Evolutionary conservation across 1,140 invertebrate genomes (phyloP).

Genomic region (Drosophila takahashii): DNA sequence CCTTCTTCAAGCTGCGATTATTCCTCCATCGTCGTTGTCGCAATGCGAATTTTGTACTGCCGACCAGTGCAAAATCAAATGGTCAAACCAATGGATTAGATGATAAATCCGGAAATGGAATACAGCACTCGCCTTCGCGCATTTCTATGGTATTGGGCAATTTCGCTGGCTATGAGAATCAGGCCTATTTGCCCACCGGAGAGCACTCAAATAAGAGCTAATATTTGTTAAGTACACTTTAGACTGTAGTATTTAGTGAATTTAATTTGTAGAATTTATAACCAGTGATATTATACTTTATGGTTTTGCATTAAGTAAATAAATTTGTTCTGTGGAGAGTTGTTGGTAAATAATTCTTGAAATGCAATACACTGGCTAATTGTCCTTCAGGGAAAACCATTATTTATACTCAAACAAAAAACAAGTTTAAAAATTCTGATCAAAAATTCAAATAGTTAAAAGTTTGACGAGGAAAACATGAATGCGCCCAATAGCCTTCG

Average conservation of each 20-base stretch:
- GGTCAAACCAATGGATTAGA: constrained; percentile 21
- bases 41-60: constrained; percentile 54
- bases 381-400: constrained; percentile 29
- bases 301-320: constrained; percentile 49
- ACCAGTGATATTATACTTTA: constrained; percentile 76
- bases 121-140: constrained; percentile 74
- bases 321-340: constrained; percentile 29
- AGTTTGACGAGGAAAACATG: constrained; percentile 15
- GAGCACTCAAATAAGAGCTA: constrained; percentile 46
- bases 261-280: constrained; percentile 43
- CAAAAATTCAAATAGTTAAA: constrained; percentile 57
- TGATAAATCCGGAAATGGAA: constrained; percentile 54
- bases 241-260: constrained; percentile 44
- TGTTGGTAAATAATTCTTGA: background rate
- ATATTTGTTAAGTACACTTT: background rate
- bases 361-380: too few species aligned
- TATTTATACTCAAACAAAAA: constrained; percentile 46
- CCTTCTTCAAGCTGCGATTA: constrained; percentile 72
- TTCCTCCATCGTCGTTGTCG: constrained; percentile 59
- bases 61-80: constrained; percentile 52
- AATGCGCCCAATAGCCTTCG: constrained; percentile 14
- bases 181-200: constrained; percentile 58
- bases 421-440: constrained; percentile 40
- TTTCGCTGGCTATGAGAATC: constrained; percentile 72
- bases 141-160: constrained; percentile 83